A percentile compares a stretch with the other conserved stretches of the same genome.
Conservation (phyloP, 2,113 vertebrate genomes). For the Oncorhynchus clarkii region DNA sequence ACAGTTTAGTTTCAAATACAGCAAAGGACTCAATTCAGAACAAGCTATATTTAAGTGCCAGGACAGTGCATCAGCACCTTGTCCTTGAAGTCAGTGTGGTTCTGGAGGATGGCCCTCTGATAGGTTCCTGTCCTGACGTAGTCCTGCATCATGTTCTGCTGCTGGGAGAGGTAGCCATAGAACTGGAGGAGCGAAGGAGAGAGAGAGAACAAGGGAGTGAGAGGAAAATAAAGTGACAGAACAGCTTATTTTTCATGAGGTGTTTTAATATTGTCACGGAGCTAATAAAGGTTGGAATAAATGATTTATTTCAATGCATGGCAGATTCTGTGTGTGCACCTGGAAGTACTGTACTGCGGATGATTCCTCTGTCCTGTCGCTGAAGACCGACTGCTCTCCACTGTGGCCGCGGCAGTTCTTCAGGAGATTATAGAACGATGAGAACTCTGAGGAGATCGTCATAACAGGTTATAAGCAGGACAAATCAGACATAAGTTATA, state of each 20-base stretch:
- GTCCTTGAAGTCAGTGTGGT: slow-evolving; percentile 95
- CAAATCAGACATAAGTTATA: not conserved
- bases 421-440: slow-evolving; percentile 93
- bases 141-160: slow-evolving; percentile 99
- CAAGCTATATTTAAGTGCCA: not conserved
- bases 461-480: not conserved
- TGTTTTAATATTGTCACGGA: too few species aligned
- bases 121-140: slow-evolving; percentile 96
- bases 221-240: not conserved
- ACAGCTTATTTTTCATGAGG: not conserved
- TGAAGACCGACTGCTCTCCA: slow-evolving; percentile 86
- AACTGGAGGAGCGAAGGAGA: slow-evolving; percentile 72
- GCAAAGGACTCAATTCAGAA: not conserved
- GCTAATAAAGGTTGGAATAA: not conserved
- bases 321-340: slow-evolving; percentile 62
- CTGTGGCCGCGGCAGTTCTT: slow-evolving; percentile 87
- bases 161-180: slow-evolving; percentile 98
- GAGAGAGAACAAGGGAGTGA: not conserved
- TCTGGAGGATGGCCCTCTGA: slow-evolving; percentile 94
- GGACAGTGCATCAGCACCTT: slow-evolving; percentile 73
- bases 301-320: not conserved
- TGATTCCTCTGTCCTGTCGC: slow-evolving; percentile 92
- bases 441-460: slow-evolving; percentile 80
- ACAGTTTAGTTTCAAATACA: not conserved
- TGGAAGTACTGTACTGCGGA: slow-evolving; percentile 98